These are phyloP conservation scores for Enoplosus armatus DNA, from an alignment of 2,797 vertebrate genomes.

Conservation along the genomic window DNA sequence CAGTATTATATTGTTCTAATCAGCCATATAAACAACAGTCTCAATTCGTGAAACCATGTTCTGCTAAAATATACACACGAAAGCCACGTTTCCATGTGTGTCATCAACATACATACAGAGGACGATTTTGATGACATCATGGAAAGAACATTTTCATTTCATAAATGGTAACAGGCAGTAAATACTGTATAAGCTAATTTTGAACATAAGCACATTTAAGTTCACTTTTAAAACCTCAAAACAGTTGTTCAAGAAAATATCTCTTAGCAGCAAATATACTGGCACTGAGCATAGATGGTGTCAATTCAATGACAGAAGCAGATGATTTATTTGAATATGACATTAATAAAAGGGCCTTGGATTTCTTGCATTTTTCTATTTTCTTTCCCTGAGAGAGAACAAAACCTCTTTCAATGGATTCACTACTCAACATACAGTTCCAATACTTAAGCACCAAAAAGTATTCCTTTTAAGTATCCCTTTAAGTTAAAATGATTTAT, in stretches of 20 bases:
- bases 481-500: not conserved
- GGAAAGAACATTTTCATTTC: not conserved
- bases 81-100: conserved; percentile 21
- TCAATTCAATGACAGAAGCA: not conserved
- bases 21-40: conserved; percentile 14
- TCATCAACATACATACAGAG: conserved; percentile 17
- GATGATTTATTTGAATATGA: conserved; percentile 1
- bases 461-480: too few species aligned
- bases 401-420: not conserved
- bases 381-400: not conserved
- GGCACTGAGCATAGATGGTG: not conserved
- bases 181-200: not conserved
- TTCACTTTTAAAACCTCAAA: not conserved
- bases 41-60: not conserved
- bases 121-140: conserved; percentile 19
- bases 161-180: not conserved
- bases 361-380: not conserved
- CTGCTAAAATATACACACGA: conserved; percentile 5
- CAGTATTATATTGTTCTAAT: conserved; percentile 9
- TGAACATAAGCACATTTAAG: not conserved
- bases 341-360: not conserved
- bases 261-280: not conserved
- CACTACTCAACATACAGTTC: not conserved
- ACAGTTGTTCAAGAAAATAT: not conserved
- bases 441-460: not conserved